phyloP scores from a whole-genome alignment of 2,888 invertebrate species.

The Drosophila rellima region DNA sequence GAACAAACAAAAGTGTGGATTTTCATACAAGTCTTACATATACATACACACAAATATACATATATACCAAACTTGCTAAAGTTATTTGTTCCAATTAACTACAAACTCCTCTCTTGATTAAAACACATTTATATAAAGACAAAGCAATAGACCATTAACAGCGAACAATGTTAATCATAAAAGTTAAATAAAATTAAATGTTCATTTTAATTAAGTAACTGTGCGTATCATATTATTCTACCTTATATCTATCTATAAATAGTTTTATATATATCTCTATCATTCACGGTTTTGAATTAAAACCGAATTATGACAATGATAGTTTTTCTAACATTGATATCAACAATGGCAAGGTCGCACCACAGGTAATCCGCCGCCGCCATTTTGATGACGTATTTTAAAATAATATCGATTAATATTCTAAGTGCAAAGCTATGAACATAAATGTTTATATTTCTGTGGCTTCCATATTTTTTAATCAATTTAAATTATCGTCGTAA shows the following conservation, averaged over 20 bases:
- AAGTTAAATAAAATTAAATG: conserved; percentile 78
- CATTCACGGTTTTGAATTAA: conserved; percentile 5
- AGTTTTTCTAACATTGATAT: not conserved
- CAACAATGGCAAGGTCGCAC: conserved; percentile 27
- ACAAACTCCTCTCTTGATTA: conserved; percentile 53
- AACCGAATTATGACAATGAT: not conserved
- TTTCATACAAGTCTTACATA: conserved; percentile 63
- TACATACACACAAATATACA: conserved; percentile 14
- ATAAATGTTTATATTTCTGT: not conserved
- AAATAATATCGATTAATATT: conserved; percentile 20
- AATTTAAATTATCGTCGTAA: not conserved
- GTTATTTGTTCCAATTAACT: conserved; percentile 70
- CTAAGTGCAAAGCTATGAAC: not conserved
- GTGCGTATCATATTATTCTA: conserved; percentile 26
- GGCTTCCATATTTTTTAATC: not conserved
- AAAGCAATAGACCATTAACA: conserved; percentile 75
- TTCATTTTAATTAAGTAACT: conserved; percentile 65
- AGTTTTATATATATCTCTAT: not conserved
- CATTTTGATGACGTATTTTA: conserved; percentile 47
- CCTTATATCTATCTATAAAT: not conserved
- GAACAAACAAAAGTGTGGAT: conserved; percentile 64
- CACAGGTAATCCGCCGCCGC: conserved; percentile 15
- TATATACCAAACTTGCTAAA: conserved; percentile 65
- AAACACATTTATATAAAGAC: conserved; percentile 67
- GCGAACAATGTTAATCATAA: conserved; percentile 71